Base-by-base conservation (phyloP, 2,113 vertebrate species). In the Rhizomys pruinosus region DNA sequence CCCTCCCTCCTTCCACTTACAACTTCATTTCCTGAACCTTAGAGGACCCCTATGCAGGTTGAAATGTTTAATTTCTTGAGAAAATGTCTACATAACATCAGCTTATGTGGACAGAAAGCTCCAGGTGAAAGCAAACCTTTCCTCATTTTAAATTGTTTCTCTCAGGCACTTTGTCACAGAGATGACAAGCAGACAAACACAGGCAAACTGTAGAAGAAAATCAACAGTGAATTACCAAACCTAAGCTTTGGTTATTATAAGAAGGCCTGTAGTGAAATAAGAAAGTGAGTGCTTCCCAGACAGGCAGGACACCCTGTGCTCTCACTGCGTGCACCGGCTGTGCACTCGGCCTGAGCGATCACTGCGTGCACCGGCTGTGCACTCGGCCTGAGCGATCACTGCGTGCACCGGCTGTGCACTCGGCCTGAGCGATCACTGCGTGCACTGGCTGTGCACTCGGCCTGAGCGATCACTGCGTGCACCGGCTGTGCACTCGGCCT, bases 221-320 rank as follows among this genome's bases (percentile, higher is more conserved):
- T 57, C 6, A 69, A 25, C 76, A 63, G 6, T 77, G 29, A 32
- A 32, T 87, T 77, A 63, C 61, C 63, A 44, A 29, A 63, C 61
- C 63, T 57, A 29, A 13, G n/a, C 78, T 47, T 37, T 17, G 25
- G 9, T 42, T 22, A 74, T 47, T n/a, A 22, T 0, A 13, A 37
- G 19, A 55, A 19, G 59, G 23, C 11, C 64, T 52, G 11, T 12
- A 16, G 22, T 6, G 1, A 29, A 39, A 27, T 34, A 47, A 2
- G 64, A 47, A 20, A 23, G 15, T 20, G 34, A 32, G 17, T 20
- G 44, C 2, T 1, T 3, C 32, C 42, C n/a, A 13, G 42, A 61
- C 0, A 6, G 11, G 63, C 0, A 0, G 12, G 23, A 34, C 34
- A 4, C 12, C 12, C 25, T 44, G 63, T 25, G 20, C 47, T 52